Base-by-base conservation (phyloP, 2,888 invertebrate species). In the Lymantria dispar region DNA sequence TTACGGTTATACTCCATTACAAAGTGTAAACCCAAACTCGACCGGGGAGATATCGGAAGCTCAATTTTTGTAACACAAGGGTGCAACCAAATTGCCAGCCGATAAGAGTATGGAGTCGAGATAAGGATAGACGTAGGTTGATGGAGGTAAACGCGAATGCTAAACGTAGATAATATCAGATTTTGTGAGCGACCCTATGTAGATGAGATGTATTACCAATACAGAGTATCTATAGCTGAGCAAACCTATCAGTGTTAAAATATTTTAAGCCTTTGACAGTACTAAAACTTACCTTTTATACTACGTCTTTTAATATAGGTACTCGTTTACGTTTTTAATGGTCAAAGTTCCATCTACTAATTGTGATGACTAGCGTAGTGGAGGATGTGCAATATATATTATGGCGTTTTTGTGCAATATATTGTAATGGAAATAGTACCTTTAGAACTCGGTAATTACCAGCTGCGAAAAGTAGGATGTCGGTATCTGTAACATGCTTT, bases 21-120 rank as follows among this genome's bases (percentile, higher is more conserved):
- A 60, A 67, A 66, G 58, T 69, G 63, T 68, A 66, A 67, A 63
- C 50, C 60, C 60, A 1, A 50, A 61, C 64, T 52, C 52, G 48
- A 44, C 40, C 47, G 41, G 51, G 45, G 62, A 65, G 69, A 67
- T 69, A 69, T 69, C 61, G 52, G 63, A 45, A 54, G 63, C 60
- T 66, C 65, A 70, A 72, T 72, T 74, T 70, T 66, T 64, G 66
- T 68, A 73, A 66, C 64, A 64, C 72, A 70, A 64, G 70, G 62
- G 70, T 64, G 64, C 55, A 60, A 60, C 58, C 70, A 70, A 73
- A 74, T 76, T 74, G 68, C 57, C 60, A 48, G 47, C 62, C 52
- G 74, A 76, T 76, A 72, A 71, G 68, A 60, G 56, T 54, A 50
- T 54, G 60, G 68, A 59, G 56, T 63, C 50, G 47, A 65, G 67